Base-by-base conservation (phyloP, 2,113 vertebrate species). In the Struthidea cinerea region DNA sequence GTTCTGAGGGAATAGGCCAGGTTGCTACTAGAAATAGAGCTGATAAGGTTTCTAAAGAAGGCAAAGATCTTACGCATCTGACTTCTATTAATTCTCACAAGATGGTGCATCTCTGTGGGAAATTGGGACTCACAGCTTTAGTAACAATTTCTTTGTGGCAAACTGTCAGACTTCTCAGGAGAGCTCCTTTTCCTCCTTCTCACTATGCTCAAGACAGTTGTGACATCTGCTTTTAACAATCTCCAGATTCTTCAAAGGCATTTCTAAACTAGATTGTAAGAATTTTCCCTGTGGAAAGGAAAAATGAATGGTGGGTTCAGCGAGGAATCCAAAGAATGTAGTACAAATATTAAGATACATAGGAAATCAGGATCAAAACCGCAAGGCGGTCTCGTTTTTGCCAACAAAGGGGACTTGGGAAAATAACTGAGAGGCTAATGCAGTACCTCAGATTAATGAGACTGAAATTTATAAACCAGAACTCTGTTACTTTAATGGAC, bases 31-130 rank as follows among this genome's bases (percentile, higher is more conserved):
- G 46, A 84, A 79, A 53, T 19, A 73, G 13, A 49, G 23, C 35
- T 61, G 24, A 23, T 65, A 26, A 76, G 6, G 7, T 65, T 69
- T 83, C 46, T 67, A 10, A 50, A 30, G 32, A 65, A 64, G 15
- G 3, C 44, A 46, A 84, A 84, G 7, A 37, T 55, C 39, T 57
- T 55, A 47, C 0, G 0, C 26, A 28, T 69, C n/a, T 74, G 68
- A 26, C 33, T 88, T 60, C 27, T 71, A 3, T 19, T 60, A 35
- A 32, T 83, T 53, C 78, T 84, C 27, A 63, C 23, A 52, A 78
- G 42, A 22, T 52, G 35, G 10, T 70, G 24, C 50, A 14, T 61
- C 67, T 80, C 65, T 85, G 37, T 39, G 50, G 75, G 35, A 90
- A 63, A 32, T 33, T 55, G 8, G 17, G 42, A 24, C 46, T 91